Evolutionary conservation across 2,113 vertebrate genomes (phyloP), one percentile per base, ranked within the genome.

Genomic region (Semicossyphus pulcher): DNA sequence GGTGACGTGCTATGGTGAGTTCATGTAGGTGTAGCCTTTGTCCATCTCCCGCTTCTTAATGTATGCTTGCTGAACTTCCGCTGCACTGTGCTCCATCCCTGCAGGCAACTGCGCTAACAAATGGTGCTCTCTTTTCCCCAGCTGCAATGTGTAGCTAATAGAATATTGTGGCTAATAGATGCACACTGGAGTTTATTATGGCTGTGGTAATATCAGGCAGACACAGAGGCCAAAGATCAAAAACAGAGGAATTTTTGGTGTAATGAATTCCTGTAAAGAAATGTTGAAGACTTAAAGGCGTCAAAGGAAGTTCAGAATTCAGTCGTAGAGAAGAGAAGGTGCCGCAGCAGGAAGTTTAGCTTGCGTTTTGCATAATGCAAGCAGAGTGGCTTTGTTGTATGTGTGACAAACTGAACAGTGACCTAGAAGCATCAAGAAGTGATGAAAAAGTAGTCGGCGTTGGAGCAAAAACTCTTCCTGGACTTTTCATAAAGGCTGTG

Each of bases 21-120:
- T 54, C 21, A 39, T 54, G 49, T 45, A 25, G 25, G 23, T 39
- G 52, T 69, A 62, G 68, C 56, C 31, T 73, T 15, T 67, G 67
- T 69, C 7, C 2, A 23, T 32, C 49, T 25, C 18, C 54, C 15
- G 2, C 31, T 59, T 73, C 76, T 72, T 62, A 48, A 79, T 48
- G 54, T 75, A 42, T 53, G 72, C 83, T 59, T 51, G 44, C 61
- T 75, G 60, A 67, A 52, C 67, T 51, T 1, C 63, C 57, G 37
- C 74, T 59, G 66, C 62, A 66, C 54, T 72, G 61, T 70, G 76
- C 73, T 83, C 53, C 42, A 3, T 76, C 74, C 63, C 76, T 61
- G 59, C 56, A 80, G 72, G 70, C 41, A 7, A 41, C 41, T 21
- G 29, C 7, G 0, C 58, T 71, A 72, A 80, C 75, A 77, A 69